Percentiles rank a stretch among this genome's conserved stretches.
Evolutionary conservation across 2,797 vertebrate genomes (phyloP).

Genomic region (Salmo trutta): DNA sequence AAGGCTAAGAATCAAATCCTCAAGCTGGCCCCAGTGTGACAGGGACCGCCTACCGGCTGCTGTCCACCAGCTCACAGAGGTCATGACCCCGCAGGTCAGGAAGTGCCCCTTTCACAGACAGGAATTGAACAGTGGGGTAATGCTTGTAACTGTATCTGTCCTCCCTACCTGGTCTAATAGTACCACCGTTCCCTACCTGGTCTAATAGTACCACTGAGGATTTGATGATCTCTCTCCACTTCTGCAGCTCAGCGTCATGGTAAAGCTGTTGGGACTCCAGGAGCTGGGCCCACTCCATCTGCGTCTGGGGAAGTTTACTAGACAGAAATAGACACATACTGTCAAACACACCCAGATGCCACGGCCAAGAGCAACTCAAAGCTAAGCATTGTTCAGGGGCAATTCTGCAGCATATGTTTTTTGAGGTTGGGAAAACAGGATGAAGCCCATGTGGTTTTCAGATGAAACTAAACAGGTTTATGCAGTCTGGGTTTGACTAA

Average conservation of each 20-base stretch:
- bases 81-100: slow-evolving; percentile 24
- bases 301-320: slow-evolving; percentile 93
- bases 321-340: slow-evolving; percentile 22
- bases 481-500: neutral
- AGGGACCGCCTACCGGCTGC: slow-evolving; percentile 60
- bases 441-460: slow-evolving; percentile 44
- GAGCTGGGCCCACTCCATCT: slow-evolving; percentile 96
- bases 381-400: slow-evolving; percentile 31
- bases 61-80: slow-evolving; percentile 41
- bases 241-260: slow-evolving; percentile 93
- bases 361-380: slow-evolving; percentile 4
- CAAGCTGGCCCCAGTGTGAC: slow-evolving; percentile 48
- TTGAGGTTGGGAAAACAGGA: slow-evolving; percentile 43
- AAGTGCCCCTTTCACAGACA: slow-evolving; percentile 60
- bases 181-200: slow-evolving; percentile 78
- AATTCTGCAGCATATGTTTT: slow-evolving; percentile 41
- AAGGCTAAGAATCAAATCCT: too few relatives aligned
- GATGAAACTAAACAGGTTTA: neutral
- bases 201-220: slow-evolving; percentile 94
- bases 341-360: slow-evolving; percentile 13
- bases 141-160: neutral
- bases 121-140: slow-evolving; percentile 46
- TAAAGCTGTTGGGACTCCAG: slow-evolving; percentile 96
- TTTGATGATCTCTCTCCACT: slow-evolving; percentile 96
- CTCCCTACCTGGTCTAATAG: neutral